Base-by-base conservation (phyloP, 2,113 vertebrate genomes). In the Tychaedon coryphoeus region DNA sequence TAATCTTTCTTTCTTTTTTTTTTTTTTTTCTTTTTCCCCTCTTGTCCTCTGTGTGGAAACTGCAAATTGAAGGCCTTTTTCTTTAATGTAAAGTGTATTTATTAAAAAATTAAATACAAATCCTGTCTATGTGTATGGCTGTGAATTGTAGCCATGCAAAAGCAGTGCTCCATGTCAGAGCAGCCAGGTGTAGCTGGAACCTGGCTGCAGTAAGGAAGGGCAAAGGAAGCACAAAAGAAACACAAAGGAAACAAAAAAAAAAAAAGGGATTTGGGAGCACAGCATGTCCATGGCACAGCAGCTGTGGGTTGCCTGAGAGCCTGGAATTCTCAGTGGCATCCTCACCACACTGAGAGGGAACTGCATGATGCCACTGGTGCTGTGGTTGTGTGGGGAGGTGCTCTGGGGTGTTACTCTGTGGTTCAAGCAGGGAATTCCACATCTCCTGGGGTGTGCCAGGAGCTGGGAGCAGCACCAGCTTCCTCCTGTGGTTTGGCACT, bases 61-160 rank as follows among this genome's bases (percentile, higher is more conserved):
- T 97, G 97, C 96, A 97, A 98, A 98, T 97, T 95, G 97, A 98
- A 98, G 97, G 97, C 97, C 97, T 98, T 98, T 98, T 98, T 98
- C 97, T 98, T 98, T 98, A 97, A 98, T 98, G 98, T 98, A 98
- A 98, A 98, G 96, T 98, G 98, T 98, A 98, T 98, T 98, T 98
- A 98, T 98, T 98, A 98, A 97, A 98, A 98, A 98, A 98, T 96
- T 91, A 98, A 98, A 97, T 97, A 86, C 97, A 97, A 96, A 84
- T 96, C 93, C 88, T 96, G 92, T 97, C 92, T 97, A 43, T 96
- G 94, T 97, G 92, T 87, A 75, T 96, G 96, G 93, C 95, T 96
- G 48, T 86, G 92, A 81, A 23, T n/a, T 76, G 90, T 79, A 62
- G 76, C 90, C 65, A 3, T 61, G 50, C 48, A 34, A 8, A 57